Conservation (phyloP, 1,140 invertebrate species). For the Meloidogyne chitwoodi region DNA sequence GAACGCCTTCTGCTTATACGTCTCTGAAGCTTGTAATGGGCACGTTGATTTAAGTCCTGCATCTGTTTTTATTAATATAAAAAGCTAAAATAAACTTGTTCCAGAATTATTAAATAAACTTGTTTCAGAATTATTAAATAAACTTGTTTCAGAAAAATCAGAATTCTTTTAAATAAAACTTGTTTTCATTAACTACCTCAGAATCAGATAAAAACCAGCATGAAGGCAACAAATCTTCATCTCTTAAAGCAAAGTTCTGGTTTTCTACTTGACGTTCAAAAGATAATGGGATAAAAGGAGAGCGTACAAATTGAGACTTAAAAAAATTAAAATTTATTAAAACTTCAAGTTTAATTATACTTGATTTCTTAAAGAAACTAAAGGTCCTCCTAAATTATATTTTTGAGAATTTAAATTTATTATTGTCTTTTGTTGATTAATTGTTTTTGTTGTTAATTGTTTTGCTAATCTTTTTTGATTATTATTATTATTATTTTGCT, state of each 20-base stretch:
- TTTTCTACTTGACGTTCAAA: not conserved
- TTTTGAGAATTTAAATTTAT: not conserved
- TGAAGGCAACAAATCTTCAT: constrained; percentile 6
- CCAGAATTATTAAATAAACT: not conserved
- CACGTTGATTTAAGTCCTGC: not conserved
- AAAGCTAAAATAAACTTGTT: not conserved
- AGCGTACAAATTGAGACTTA: not conserved
- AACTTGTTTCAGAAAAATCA: not conserved
- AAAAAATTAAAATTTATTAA: not conserved
- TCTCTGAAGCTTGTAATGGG: constrained; percentile 6
- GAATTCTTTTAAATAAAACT: not conserved
- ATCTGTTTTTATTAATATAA: not conserved
- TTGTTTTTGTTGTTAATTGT: not conserved
- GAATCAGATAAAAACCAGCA: constrained; percentile 1
- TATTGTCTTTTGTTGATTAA: no score
- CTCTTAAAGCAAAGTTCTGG: not conserved
- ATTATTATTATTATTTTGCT: not conserved
- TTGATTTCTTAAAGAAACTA: not conserved
- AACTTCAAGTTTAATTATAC: not conserved
- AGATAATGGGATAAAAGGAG: not conserved
- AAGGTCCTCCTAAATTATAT: not conserved
- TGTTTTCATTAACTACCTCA: not conserved
- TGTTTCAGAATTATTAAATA: not conserved
- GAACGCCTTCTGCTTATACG: constrained; percentile 1
- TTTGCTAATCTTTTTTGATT: not conserved